Evolutionary conservation across 2,113 vertebrate species (phyloP).

Genomic region (Centropristis striata): DNA sequence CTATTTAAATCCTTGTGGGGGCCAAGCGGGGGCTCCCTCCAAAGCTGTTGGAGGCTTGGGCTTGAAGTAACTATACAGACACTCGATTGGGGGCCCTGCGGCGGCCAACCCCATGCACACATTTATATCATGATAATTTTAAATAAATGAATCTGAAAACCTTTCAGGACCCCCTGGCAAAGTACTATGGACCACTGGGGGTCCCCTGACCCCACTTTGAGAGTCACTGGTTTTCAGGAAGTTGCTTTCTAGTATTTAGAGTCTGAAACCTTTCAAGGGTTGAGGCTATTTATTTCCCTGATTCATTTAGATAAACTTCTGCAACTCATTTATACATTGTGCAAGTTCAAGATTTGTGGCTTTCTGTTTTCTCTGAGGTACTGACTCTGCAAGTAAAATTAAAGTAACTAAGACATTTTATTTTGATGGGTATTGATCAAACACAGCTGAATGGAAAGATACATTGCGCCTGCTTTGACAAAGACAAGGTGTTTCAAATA

Average conservation of each 20-base stretch:
- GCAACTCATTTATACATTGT: neutral
- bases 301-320: conserved; percentile 1
- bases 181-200: too few relatives aligned
- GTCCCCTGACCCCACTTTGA: too few relatives aligned
- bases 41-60: too few relatives aligned
- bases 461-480: conserved; percentile 27
- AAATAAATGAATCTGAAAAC: too few relatives aligned
- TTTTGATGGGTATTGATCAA: conserved; percentile 55
- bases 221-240: neutral
- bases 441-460: conserved; percentile 11
- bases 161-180: too few relatives aligned
- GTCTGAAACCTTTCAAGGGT: neutral
- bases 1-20: too few relatives aligned
- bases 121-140: too few relatives aligned
- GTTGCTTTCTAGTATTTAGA: conserved; percentile 2
- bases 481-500: conserved; percentile 31
- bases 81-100: too few relatives aligned
- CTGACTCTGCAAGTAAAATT: conserved; percentile 4
- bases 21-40: too few relatives aligned
- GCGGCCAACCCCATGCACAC: too few relatives aligned
- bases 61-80: too few relatives aligned
- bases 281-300: neutral
- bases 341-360: neutral
- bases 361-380: conserved; percentile 17
- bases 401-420: conserved; percentile 33